Evolutionary conservation across 1,140 invertebrate species (phyloP), one percentile per base, ranked within the genome.

Genomic region (Nymphalis io): DNA sequence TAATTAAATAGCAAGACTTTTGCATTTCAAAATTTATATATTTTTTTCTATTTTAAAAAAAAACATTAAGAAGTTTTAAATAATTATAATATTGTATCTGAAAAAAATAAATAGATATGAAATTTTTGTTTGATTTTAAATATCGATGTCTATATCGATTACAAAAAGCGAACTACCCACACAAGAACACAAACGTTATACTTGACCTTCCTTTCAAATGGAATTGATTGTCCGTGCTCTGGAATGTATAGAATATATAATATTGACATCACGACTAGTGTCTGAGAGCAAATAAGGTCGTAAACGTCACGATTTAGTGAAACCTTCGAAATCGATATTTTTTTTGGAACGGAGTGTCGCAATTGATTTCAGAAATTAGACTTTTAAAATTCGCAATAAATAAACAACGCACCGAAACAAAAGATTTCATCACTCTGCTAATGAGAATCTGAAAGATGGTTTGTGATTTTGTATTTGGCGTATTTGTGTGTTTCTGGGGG

Each of bases 161-260:
- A 55, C 57, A 39, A 59, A 23, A 65, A 46, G 40, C 42, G 21
- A 21, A 53, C 60, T 62, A 44, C 66, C 68, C 60, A 70, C 53
- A 64, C 42, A 70, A 63, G 44, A 63, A 59, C 44, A 61, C n/a
- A n/a, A n/a, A n/a, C 12, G 40, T 46, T 58, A 44, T 59, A 60
- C 65, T 38, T 46, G 78, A 78, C 80, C 80, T 82, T 80, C 75
- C 80, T 80, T 80, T 82, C 80, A 73, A 81, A 74, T 27, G 21
- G 67, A 61, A 40, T 72, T 60, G 64, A 68, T 72, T 73, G 75
- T 75, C 63, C 71, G 55, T 68, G 33, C 65, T 58, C 53, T 71
- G 83, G 79, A 75, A 84, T 83, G 78, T 60, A 61, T 73, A 76
- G 78, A 83, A 82, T 51, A 51, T 51, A 51, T 76, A 79, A 84